Percentiles rank a stretch among this genome's conserved stretches.
Conservation (phyloP, 1,140 invertebrate species). For the Drosophila oshimai region DNA sequence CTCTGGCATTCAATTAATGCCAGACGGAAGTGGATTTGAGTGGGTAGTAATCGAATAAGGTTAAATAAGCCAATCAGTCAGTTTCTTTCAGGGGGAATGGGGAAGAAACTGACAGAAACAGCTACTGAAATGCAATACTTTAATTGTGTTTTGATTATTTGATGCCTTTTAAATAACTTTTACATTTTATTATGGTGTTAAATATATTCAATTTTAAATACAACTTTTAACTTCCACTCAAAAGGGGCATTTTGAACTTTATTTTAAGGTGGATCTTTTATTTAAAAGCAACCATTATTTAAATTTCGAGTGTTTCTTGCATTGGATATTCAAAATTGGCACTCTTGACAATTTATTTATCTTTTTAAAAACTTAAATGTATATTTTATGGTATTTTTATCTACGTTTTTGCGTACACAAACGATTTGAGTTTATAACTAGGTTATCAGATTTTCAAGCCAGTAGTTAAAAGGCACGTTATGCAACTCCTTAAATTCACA, state of each 20-base stretch:
- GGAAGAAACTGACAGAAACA: neutral
- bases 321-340: no score
- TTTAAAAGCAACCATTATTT: no score
- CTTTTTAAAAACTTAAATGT: neutral
- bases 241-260: no score
- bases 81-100: neutral
- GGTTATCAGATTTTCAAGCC: conserved; percentile 2
- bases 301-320: no score
- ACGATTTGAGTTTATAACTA: neutral
- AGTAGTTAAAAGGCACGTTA: neutral
- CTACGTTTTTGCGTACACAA: neutral
- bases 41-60: conserved; percentile 6
- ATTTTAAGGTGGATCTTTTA: no score
- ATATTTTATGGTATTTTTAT: neutral
- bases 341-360: neutral
- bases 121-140: neutral
- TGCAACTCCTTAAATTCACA: conserved; percentile 10
- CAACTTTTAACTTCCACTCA: no score
- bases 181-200: no score
- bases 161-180: no score
- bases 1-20: conserved; percentile 38
- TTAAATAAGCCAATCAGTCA: conserved; percentile 11
- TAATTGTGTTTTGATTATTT: no score
- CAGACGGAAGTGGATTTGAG: conserved; percentile 45
- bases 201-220: no score